Base-by-base conservation (phyloP, 2,797 vertebrate genomes). In the Margarornis squamiger region DNA sequence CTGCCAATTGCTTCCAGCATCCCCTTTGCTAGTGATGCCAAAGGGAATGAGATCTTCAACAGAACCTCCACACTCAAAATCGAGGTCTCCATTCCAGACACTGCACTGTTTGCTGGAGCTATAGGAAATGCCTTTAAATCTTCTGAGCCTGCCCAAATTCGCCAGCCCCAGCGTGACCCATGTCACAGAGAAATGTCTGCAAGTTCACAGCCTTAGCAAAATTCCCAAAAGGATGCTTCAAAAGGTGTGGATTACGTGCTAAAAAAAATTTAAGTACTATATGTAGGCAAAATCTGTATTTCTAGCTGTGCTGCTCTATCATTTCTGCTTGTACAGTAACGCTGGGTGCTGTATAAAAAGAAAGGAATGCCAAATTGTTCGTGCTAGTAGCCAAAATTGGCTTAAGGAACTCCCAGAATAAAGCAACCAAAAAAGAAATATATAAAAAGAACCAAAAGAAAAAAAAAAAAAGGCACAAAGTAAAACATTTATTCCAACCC, bases 331-430 rank as follows among this genome's bases (percentile, higher is more conserved):
- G 6, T 34, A 36, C 8, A 80, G 85, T 45, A 90, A 84, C 85
- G 80, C 27, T 79, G 52, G 38, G 89, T 1, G 0, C 68, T 23
- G 51, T 65, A 96, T 89, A 93, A 96, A 96, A 95, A 93, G 91
- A 96, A 96, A 88, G 93, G 94, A 95, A 96, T 88, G 93, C 75
- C 85, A 72, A 90, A 90, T 57, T 83, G 85, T 52, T 94, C 52
- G 38, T 57, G n/a, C 75, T 59, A 57, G 75, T 65, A 41, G 78
- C 61, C 76, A 86, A 83, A 96, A 93, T 29, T 61, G 70, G 75
- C 72, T 57, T 16, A 38, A 86, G 67, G 55, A 74, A 68, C 55
- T 93, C 93, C 55, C 59, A 89, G 88, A 96, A 97, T 95, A 97
- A 92, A 90, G 43, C 39, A 81, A 70, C 55, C 16, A 13, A 79